A percentile compares a stretch with the other conserved stretches of the same genome.
These are phyloP conservation scores for Ibycter americanus DNA, from an alignment of 2,797 vertebrate species.

Conservation along the genomic window DNA sequence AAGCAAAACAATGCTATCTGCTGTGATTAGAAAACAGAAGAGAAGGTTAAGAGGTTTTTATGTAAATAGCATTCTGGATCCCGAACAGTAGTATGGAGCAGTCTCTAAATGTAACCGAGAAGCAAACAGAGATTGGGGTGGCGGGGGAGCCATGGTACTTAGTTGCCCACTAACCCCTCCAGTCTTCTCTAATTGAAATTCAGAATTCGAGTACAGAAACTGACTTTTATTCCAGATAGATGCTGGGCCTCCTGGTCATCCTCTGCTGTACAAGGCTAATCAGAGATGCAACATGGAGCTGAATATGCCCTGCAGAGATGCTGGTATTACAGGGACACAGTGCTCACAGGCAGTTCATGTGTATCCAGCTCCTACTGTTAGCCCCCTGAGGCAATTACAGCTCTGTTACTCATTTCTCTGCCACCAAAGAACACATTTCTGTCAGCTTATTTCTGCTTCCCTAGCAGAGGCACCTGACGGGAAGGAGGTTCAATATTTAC, in stretches of 20 bases:
- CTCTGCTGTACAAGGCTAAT: not conserved
- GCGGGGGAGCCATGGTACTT: fast-evolving
- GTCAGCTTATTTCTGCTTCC: not conserved
- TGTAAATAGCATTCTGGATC: not conserved
- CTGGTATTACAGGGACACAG: not conserved
- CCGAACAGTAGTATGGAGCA: not conserved
- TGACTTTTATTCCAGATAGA: not conserved
- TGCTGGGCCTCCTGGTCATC: not conserved
- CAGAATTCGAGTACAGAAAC: not conserved
- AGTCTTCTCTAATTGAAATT: not conserved
- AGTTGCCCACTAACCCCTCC: not conserved
- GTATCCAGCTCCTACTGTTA: not conserved
- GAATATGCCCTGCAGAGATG: not conserved
- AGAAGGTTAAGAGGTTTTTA: not conserved
- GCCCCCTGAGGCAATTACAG: not conserved
- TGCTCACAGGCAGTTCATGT: not conserved
- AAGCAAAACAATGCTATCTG: constrained; percentile 38
- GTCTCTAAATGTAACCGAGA: fast-evolving
- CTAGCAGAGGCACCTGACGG: not conserved
- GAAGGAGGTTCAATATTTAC: not conserved
- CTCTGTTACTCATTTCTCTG: not conserved
- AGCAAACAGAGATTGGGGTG: not conserved
- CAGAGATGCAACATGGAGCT: not conserved
- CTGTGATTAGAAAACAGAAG: constrained; percentile 10
- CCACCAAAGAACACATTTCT: not conserved